Conservation (phyloP, 2,113 vertebrate genomes). For the Oncorhynchus nerka region DNA sequence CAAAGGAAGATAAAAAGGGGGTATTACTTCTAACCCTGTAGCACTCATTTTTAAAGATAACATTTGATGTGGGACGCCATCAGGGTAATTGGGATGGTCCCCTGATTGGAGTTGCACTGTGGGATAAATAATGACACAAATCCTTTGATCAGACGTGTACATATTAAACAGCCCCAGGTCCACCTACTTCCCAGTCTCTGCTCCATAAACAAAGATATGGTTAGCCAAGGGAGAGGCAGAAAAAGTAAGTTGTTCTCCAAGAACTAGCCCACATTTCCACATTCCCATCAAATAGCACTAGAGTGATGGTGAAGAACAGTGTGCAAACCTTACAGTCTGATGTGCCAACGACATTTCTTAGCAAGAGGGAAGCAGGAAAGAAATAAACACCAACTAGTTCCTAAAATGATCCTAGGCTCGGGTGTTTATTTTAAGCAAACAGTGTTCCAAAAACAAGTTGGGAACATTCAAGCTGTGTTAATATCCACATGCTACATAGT, state of each 20-base stretch:
- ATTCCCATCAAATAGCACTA: neutral
- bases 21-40: conserved; percentile 54
- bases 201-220: neutral
- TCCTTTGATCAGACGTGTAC: conserved; percentile 43
- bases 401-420: too few relatives aligned
- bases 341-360: too few relatives aligned
- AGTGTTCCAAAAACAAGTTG: too few relatives aligned
- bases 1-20: conserved; percentile 40
- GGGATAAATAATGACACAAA: conserved; percentile 54
- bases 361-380: too few relatives aligned
- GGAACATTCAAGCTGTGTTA: too few relatives aligned
- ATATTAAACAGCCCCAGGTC: neutral
- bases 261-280: neutral
- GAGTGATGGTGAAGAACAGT: neutral
- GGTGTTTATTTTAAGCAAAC: too few relatives aligned
- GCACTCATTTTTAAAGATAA: conserved; percentile 68
- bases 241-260: neutral
- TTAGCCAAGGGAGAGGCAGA: neutral
- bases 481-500: too few relatives aligned
- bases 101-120: conserved; percentile 50
- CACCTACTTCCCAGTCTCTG: neutral
- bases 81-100: conserved; percentile 42
- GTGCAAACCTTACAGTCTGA: too few relatives aligned
- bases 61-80: conserved; percentile 75
- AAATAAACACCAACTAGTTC: too few relatives aligned